A percentile compares a stretch with the other conserved stretches of the same genome.
Conservation (phyloP, 2,113 vertebrate genomes). For the Notiomystis cincta region DNA sequence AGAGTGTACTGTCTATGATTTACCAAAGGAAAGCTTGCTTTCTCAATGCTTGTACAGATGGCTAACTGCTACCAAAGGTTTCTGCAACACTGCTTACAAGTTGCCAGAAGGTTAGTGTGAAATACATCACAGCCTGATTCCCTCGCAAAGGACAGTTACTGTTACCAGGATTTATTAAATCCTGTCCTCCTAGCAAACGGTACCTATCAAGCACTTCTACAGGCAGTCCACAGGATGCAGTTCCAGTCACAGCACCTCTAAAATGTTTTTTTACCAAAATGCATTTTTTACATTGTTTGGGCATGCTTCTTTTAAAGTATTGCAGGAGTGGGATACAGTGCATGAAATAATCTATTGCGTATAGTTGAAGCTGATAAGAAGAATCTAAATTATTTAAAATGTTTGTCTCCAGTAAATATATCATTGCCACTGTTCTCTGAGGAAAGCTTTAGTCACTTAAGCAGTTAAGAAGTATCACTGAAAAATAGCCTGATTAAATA, state of each 20-base stretch:
- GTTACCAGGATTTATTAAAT: slow-evolving; percentile 2
- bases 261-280: not conserved
- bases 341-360: not conserved
- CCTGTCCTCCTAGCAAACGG: not conserved
- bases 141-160: not conserved
- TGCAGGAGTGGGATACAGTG: not conserved
- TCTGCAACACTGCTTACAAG: slow-evolving; percentile 5
- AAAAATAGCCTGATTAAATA: not conserved
- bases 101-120: slow-evolving; percentile 1
- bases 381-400: not conserved
- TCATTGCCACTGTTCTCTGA: not conserved
- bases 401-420: not conserved
- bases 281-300: not conserved
- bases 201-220: not conserved
- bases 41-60: slow-evolving; percentile 1
- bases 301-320: not conserved
- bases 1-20: not conserved
- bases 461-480: not conserved
- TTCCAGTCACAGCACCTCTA: not conserved
- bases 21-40: not conserved
- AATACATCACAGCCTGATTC: not conserved
- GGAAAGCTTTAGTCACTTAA: not conserved
- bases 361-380: not conserved
- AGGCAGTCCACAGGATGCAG: not conserved
- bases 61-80: slow-evolving; percentile 12